Evolutionary conservation across 2,888 invertebrate species (phyloP).

Genomic region (Eristalis tenax): DNA sequence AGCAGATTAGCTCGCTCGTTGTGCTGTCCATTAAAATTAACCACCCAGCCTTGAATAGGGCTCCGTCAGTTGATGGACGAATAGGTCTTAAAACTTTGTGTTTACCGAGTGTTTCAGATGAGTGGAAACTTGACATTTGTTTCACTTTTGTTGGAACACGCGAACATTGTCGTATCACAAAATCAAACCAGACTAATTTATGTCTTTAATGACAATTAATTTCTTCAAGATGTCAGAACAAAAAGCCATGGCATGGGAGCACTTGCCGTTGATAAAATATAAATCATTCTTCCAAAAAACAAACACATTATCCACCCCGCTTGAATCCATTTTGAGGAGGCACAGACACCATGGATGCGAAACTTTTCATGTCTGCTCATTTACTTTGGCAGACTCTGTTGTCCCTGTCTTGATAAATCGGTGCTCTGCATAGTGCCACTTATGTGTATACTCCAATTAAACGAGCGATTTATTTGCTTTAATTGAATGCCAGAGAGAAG

Average conservation of each 20-base stretch:
- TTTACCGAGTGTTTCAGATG: too few species aligned
- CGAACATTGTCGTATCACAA: neutral
- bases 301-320: neutral
- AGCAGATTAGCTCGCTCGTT: too few species aligned
- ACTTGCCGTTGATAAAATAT: neutral
- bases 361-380: neutral
- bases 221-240: neutral
- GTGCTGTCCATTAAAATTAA: too few species aligned
- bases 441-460: conserved; percentile 45
- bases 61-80: too few species aligned
- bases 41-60: too few species aligned
- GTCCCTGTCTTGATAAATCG: conserved; percentile 23
- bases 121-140: too few species aligned
- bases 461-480: conserved; percentile 56
- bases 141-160: too few species aligned
- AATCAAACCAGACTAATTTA: neutral
- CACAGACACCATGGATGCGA: neutral
- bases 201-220: neutral
- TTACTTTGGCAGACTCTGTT: neutral
- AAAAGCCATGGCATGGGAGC: neutral
- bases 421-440: conserved; percentile 15
- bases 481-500: conserved; percentile 50
- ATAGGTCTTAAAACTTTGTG: too few species aligned
- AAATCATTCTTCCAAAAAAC: neutral
- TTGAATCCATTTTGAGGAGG: neutral